Base-by-base conservation (phyloP, 2,113 vertebrate genomes). In the Podilymbus podiceps region DNA sequence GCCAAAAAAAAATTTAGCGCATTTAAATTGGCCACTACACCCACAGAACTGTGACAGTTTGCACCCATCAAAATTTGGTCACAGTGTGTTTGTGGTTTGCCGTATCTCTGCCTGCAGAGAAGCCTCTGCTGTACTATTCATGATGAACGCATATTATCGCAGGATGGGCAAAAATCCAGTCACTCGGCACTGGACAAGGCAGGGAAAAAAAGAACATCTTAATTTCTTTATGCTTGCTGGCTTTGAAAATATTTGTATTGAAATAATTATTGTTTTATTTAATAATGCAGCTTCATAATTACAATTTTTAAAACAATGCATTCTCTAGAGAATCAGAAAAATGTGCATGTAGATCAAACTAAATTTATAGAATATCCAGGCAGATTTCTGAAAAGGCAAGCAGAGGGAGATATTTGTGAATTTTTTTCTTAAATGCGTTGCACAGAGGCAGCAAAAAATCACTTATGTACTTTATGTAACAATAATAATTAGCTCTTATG, bases 211-310 rank as follows among this genome's bases (percentile, higher is more conserved):
- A 59, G 21, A 64, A 62, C 9, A 72, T 72, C 85, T 87, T 88
- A 9, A 90, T 89, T 87, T 72, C 21, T 63, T 46, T 50, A 21
- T 74, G 42, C 25, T 78, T 44, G 24, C 73, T 90, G 82, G 46
- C 38, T 91, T 94, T 89, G 42, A 95, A 96, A 94, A 94, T 85
- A 94, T 91, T 97, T 96, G 59, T 85, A 69, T 77, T 50, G 64
- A 97, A 97, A 90, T 88, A 96, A 88, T 84, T 31, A 68, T 35
- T 79, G 63, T 78, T 95, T 96, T 88, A 40, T 94, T 96, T 83
- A 90, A 69, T 67, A 88, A 44, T 2, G 4, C 55, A 79, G 81
- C 63, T 64, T 64, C 60, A 35, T 80, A 85, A 78, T 95, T 97
- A 87, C 71, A 72, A 79, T 33, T 93, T 83, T 63, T 92, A 86